Percentiles rank a stretch among this genome's conserved stretches.
phyloP scores from a whole-genome alignment of 1,140 invertebrate genomes.

The Eubasilissa regina region DNA sequence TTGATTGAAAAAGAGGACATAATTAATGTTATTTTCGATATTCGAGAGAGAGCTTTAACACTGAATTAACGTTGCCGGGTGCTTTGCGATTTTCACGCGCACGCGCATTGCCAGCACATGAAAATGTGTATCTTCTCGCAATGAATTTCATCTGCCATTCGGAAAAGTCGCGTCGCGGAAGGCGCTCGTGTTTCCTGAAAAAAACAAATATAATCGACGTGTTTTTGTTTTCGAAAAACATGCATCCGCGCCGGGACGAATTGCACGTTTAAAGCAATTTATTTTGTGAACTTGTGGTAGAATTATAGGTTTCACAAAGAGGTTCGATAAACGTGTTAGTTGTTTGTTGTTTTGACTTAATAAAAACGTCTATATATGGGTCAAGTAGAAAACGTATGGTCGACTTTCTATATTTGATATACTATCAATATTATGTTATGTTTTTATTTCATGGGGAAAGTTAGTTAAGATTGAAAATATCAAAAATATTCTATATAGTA shows the following conservation, averaged over 20 bases:
- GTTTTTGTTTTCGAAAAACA: constrained; percentile 44
- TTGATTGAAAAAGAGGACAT: too few species aligned
- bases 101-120: constrained; percentile 12
- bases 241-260: background rate
- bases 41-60: too few species aligned
- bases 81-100: constrained; percentile 4
- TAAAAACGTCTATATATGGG: constrained; percentile 20
- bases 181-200: constrained; percentile 3
- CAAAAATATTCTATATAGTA: too few species aligned
- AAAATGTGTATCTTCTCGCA: constrained; percentile 11
- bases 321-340: background rate
- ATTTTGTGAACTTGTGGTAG: background rate
- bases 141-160: constrained; percentile 42
- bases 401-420: too few species aligned
- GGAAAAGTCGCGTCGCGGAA: constrained; percentile 34
- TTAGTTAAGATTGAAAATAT: too few species aligned
- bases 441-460: too few species aligned
- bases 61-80: too few species aligned
- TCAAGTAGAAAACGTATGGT: constrained; percentile 28
- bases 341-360: constrained; percentile 7
- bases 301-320: background rate
- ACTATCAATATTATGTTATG: too few species aligned
- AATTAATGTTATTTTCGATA: too few species aligned
- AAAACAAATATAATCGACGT: background rate
- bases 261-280: background rate